phyloP scores from a whole-genome alignment of 2,888 invertebrate species.

The Seira sanloemensis region DNA sequence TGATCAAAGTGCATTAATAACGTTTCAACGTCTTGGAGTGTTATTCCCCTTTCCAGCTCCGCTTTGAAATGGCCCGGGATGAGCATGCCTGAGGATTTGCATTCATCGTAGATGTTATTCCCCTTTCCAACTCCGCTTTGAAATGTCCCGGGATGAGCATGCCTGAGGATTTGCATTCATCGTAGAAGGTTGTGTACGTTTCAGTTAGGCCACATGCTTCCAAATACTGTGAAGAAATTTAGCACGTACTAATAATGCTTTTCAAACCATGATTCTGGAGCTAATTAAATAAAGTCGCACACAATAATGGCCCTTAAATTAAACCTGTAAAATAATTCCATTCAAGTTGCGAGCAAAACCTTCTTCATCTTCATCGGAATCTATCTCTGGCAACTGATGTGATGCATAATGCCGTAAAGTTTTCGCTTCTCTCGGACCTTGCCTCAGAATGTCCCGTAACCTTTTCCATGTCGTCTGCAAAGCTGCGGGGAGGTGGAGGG shows the following conservation, averaged over 20 bases:
- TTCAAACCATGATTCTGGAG: neutral
- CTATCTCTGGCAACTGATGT: neutral
- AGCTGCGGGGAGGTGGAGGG: neutral
- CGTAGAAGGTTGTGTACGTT: slow-evolving; percentile 67
- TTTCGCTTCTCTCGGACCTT: no score
- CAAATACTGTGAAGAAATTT: slow-evolving; percentile 63
- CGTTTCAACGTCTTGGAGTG: slow-evolving; percentile 62
- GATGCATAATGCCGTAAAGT: neutral
- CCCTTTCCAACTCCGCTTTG: slow-evolving; percentile 44
- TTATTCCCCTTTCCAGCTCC: slow-evolving; percentile 52
- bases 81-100: slow-evolving; percentile 58
- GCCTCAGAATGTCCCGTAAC: no score
- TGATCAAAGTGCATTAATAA: slow-evolving; percentile 70
- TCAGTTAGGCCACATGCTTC: slow-evolving; percentile 68
- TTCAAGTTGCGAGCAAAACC: slow-evolving; percentile 58
- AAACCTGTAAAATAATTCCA: slow-evolving; percentile 60
- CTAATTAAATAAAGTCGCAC: neutral
- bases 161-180: slow-evolving; percentile 65
- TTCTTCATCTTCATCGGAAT: slow-evolving; percentile 47
- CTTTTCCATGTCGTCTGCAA: neutral
- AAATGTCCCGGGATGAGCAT: slow-evolving; percentile 54
- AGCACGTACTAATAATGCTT: neutral
- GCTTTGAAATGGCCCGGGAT: slow-evolving; percentile 45
- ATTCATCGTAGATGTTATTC: slow-evolving; percentile 71
- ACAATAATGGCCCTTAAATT: no score